These are phyloP conservation scores for Lepidostoma basale DNA, from an alignment of 1,140 invertebrate genomes.

Conservation along the genomic window DNA sequence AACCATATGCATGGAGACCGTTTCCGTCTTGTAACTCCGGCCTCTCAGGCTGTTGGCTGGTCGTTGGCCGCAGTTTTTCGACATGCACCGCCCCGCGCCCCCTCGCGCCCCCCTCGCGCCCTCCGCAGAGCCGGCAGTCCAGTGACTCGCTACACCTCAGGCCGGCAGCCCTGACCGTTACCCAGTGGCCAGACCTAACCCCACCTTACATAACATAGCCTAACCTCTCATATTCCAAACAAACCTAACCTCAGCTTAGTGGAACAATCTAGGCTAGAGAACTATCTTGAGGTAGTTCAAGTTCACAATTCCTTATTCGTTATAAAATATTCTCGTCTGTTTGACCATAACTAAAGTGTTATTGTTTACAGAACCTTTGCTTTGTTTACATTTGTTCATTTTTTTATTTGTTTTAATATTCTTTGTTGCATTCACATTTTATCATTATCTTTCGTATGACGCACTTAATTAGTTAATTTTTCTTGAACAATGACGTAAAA, in stretches of 20 bases:
- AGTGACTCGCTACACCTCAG: constrained; percentile 9
- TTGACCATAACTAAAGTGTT: not conserved
- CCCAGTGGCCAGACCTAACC: not conserved
- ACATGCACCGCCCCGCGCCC: not conserved
- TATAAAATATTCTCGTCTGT: not conserved
- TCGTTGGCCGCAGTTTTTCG: not conserved
- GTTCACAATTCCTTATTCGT: not conserved
- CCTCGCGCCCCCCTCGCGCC: not conserved
- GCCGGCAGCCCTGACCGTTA: constrained; percentile 1
- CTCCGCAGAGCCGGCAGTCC: not conserved
- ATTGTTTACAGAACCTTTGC: not conserved
- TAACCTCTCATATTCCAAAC: not conserved
- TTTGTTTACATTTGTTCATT: too few relatives aligned
- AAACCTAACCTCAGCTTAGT: not conserved
- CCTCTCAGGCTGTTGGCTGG: not conserved
- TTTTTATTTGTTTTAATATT: too few relatives aligned
- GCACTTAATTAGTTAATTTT: too few relatives aligned
- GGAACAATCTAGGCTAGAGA: not conserved
- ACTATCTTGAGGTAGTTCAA: not conserved
- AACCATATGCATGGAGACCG: not conserved
- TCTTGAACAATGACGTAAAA: too few relatives aligned
- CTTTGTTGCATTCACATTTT: too few relatives aligned
- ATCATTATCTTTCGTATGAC: too few relatives aligned
- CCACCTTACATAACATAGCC: too few relatives aligned
- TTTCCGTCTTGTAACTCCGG: not conserved